phyloP scores from a whole-genome alignment of 2,797 vertebrate genomes.

The Oryzias dopingdopingensis region DNA sequence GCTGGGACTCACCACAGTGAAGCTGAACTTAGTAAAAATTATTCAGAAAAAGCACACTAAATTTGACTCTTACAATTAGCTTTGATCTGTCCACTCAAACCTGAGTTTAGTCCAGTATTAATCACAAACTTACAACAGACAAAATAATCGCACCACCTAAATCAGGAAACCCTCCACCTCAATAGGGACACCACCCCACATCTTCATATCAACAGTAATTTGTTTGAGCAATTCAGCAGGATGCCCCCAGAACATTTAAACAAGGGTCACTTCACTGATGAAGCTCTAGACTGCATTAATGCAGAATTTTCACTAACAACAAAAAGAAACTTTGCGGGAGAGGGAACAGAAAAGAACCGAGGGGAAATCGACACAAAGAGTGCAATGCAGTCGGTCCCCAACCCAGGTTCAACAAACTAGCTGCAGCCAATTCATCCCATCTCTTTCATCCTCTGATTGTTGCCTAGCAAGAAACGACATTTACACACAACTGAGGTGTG shows the following conservation, averaged over 20 bases:
- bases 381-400: slow-evolving; percentile 57
- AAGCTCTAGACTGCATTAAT: slow-evolving; percentile 62
- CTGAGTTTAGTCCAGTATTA: no score
- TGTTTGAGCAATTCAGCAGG: slow-evolving; percentile 60
- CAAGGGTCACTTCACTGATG: slow-evolving; percentile 68
- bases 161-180: slow-evolving; percentile 43
- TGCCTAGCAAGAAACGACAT: slow-evolving; percentile 38
- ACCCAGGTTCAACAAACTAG: slow-evolving; percentile 67
- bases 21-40: no score
- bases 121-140: no score
- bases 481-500: slow-evolving; percentile 41
- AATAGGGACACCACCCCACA: slow-evolving; percentile 56
- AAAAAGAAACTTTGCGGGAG: slow-evolving; percentile 57
- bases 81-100: no score
- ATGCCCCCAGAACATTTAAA: slow-evolving; percentile 61
- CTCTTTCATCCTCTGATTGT: slow-evolving; percentile 42
- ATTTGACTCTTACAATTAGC: no score
- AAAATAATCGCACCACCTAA: slow-evolving; percentile 5
- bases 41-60: no score
- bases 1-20: no score
- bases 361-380: slow-evolving; percentile 66
- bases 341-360: slow-evolving; percentile 57
- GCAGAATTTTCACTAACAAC: slow-evolving; percentile 58
- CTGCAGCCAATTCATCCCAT: slow-evolving; percentile 49
- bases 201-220: slow-evolving; percentile 70